A percentile compares a stretch with the other conserved stretches of the same genome.
Conservation (phyloP, 2,888 invertebrate genomes). For the Platycheirus rosarum region DNA sequence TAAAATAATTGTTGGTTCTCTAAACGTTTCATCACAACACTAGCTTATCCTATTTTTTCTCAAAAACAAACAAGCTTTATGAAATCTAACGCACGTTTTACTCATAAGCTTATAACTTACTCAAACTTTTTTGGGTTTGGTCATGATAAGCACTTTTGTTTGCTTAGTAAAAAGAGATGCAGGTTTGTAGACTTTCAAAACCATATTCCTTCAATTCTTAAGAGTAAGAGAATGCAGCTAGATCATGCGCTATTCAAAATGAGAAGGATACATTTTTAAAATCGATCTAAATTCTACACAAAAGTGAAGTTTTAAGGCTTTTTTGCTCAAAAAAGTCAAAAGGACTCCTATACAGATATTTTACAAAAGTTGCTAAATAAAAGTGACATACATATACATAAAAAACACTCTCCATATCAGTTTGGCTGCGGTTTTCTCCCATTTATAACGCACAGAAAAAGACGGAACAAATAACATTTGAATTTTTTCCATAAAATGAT, state of each 20-base stretch:
- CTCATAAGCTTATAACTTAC: slow-evolving; percentile 18
- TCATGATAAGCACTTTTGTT: slow-evolving; percentile 43
- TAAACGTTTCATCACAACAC: neutral
- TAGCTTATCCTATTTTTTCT: neutral
- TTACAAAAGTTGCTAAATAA: slow-evolving; percentile 30
- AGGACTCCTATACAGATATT: neutral
- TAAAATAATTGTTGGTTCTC: neutral
- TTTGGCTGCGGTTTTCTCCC: slow-evolving; percentile 16
- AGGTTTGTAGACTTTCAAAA: slow-evolving; percentile 14
- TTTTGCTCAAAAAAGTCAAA: neutral
- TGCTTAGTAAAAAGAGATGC: slow-evolving; percentile 6
- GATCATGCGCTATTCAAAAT: slow-evolving; percentile 43
- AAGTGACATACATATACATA: slow-evolving; percentile 8
- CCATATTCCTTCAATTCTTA: neutral
- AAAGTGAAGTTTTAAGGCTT: slow-evolving; percentile 4
- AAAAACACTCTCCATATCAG: slow-evolving; percentile 29
- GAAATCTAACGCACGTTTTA: slow-evolving; percentile 18
- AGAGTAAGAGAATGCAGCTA: neutral
- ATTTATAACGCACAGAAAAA: neutral
- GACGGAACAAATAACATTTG: neutral
- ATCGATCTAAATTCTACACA: slow-evolving; percentile 44
- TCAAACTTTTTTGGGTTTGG: slow-evolving; percentile 54
- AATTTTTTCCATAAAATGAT: neutral
- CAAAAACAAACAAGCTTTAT: slow-evolving; percentile 13
- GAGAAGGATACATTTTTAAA: slow-evolving; percentile 33